Evolutionary conservation across 2,888 invertebrate species (phyloP).

Genomic region (Eristalis intricaria): DNA sequence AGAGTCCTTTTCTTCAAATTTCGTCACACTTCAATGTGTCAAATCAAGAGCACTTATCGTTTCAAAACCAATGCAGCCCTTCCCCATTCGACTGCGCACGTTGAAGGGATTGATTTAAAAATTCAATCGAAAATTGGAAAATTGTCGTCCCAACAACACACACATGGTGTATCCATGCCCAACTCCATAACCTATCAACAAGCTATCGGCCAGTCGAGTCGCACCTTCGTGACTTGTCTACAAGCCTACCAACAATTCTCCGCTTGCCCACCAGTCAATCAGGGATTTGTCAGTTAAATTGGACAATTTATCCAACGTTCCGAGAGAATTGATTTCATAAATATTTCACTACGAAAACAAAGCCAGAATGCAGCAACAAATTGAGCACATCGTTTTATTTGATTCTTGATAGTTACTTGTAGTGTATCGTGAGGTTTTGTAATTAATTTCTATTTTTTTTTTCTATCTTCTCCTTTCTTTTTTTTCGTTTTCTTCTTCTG

Average conservation of each 20-base stretch:
- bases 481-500: not conserved
- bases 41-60: slow-evolving; percentile 48
- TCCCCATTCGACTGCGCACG: not conserved
- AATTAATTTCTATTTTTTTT: slow-evolving; percentile 24
- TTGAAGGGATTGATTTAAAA: slow-evolving; percentile 62
- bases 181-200: slow-evolving; percentile 9
- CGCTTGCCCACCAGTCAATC: slow-evolving; percentile 57
- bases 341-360: slow-evolving; percentile 55
- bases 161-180: not conserved
- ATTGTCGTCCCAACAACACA: slow-evolving; percentile 40
- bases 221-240: slow-evolving; percentile 67
- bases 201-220: slow-evolving; percentile 14
- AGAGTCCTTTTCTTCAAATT: slow-evolving; percentile 20
- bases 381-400: slow-evolving; percentile 34
- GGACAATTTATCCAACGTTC: slow-evolving; percentile 67
- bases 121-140: slow-evolving; percentile 69
- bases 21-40: slow-evolving; percentile 63
- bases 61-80: slow-evolving; percentile 9
- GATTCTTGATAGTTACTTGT: slow-evolving; percentile 3
- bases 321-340: slow-evolving; percentile 64
- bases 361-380: slow-evolving; percentile 2
- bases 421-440: slow-evolving; percentile 53
- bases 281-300: slow-evolving; percentile 68
- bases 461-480: not conserved
- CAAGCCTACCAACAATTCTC: slow-evolving; percentile 28